Conservation (phyloP, 2,888 invertebrate species). For the Andrena hattorfiana region DNA sequence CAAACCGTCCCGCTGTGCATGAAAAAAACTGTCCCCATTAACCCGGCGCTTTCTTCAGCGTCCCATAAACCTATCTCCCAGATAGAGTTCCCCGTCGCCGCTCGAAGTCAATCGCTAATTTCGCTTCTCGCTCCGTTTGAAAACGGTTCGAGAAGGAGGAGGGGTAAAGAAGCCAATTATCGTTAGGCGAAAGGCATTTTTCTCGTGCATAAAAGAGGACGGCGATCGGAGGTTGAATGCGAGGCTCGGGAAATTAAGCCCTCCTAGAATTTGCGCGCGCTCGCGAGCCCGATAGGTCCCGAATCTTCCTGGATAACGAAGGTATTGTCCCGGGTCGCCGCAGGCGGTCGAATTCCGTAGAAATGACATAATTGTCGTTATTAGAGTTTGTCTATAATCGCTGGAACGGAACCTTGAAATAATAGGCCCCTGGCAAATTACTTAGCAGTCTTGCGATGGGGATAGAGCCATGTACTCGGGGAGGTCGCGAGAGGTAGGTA, state of each 20-base stretch:
- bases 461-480: constrained; percentile 57
- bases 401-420: constrained; percentile 76
- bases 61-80: constrained; percentile 15
- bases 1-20: constrained; percentile 5
- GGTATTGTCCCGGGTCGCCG: constrained; percentile 76
- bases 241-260: constrained; percentile 20
- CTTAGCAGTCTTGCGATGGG: constrained; percentile 70
- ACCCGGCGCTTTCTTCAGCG: neutral
- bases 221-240: neutral
- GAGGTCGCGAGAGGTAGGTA: constrained; percentile 53
- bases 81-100: neutral
- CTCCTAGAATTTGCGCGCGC: constrained; percentile 8
- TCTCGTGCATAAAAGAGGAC: neutral
- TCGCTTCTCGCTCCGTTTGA: neutral
- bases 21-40: constrained; percentile 34
- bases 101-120: neutral
- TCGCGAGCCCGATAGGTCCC: constrained; percentile 14
- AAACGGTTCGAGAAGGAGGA: neutral
- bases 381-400: constrained; percentile 81
- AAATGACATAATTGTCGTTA: constrained; percentile 83
- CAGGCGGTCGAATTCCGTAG: constrained; percentile 79
- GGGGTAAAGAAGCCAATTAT: constrained; percentile 2
- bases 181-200: neutral
- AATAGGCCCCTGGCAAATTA: constrained; percentile 80
- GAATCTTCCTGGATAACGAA: constrained; percentile 66